Conservation (phyloP, 2,797 vertebrate species). For the Fistularia commersonii region DNA sequence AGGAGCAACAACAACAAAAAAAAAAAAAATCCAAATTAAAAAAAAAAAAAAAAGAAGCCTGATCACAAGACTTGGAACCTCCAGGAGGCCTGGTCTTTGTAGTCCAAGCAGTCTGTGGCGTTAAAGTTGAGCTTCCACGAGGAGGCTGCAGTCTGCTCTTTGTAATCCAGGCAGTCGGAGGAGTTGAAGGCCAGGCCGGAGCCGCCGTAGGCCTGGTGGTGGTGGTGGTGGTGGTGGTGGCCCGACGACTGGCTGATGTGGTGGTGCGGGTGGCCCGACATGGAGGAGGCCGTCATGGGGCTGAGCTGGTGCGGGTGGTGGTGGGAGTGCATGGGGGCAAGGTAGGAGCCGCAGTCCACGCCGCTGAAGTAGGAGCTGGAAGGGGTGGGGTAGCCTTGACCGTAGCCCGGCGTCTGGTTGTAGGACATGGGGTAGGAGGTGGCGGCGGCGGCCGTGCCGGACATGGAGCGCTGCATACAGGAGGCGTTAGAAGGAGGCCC, state of each 20-base stretch:
- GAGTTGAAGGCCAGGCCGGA: conserved; percentile 91
- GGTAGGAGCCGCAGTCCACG: conserved; percentile 94
- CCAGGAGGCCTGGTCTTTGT: conserved; percentile 99
- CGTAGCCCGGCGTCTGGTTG: conserved; percentile 89
- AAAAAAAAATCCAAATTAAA: background rate
- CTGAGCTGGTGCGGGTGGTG: conserved; percentile 90
- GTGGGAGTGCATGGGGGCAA: conserved; percentile 95
- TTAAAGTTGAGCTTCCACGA: conserved; percentile 99
- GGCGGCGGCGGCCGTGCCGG: conserved; percentile 73
- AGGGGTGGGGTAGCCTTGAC: conserved; percentile 88
- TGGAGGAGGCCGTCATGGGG: conserved; percentile 91
- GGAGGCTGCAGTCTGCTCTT: conserved; percentile 87
- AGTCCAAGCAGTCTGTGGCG: conserved; percentile 98
- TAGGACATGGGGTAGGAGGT: conserved; percentile 93
- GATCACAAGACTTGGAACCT: conserved; percentile 98
- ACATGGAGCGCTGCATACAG: conserved; percentile 91
- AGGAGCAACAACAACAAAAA: no score
- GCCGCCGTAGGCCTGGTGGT: conserved; percentile 86
- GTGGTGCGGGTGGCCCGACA: conserved; percentile 89
- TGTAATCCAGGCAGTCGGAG: conserved; percentile 99
- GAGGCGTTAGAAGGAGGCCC: conserved; percentile 83
- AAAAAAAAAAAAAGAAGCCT: conserved; percentile 12
- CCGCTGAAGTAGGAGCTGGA: conserved; percentile 94
- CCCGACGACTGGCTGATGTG: conserved; percentile 91
- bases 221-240: conserved; percentile 89